Evolutionary conservation across 2,797 vertebrate genomes (phyloP), one percentile per base, ranked within the genome.

Genomic region (Basileuterus tristriatus): DNA sequence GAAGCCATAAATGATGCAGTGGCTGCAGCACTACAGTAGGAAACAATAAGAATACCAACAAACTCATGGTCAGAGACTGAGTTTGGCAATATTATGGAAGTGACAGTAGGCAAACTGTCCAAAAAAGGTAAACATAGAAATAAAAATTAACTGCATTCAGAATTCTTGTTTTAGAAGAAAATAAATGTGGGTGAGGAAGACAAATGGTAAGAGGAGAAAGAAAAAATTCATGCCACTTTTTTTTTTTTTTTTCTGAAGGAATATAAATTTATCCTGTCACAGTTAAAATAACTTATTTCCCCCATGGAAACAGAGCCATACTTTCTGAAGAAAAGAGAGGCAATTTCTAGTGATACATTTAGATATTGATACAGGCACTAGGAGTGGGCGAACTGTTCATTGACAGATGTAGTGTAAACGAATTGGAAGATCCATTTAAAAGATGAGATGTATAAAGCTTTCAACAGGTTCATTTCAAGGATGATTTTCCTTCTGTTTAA

Each of bases 1-100:
- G 37, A 80, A 89, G 89, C 68, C 50, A 84, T 87, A 92, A 95
- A 95, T 90, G 83, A 89, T 89, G 43, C 81, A 90, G 39, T 46
- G 39, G 64, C 46, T 94, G 49, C 75, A 80, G 68, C 60, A 77
- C 30, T 87, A 43, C 15, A 47, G 9, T 64, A 68, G 39, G 43
- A 92, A 90, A 80, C 11, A 72, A 12, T 46, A 82, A 32, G 39
- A 88, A 89, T 58, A 14, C 13, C 56, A 87, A 52, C 11, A 71
- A 92, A 60, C 5, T 71, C 6, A 24, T 60, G n/a, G 43, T 56
- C 29, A 55, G 12, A 21, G 22, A 46, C 17, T 56, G 37, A 52
- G 15, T 74, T 67, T 80, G 68, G 27, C 44, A 68, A 34, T 83
- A 47, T 19, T 80, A 58, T 9, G 7, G 14, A 69, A 12, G 11